Percentiles rank a stretch among this genome's conserved stretches.
These are phyloP conservation scores for Lepidurus arcticus DNA, from an alignment of 1,140 invertebrate genomes.

Conservation along the genomic window DNA sequence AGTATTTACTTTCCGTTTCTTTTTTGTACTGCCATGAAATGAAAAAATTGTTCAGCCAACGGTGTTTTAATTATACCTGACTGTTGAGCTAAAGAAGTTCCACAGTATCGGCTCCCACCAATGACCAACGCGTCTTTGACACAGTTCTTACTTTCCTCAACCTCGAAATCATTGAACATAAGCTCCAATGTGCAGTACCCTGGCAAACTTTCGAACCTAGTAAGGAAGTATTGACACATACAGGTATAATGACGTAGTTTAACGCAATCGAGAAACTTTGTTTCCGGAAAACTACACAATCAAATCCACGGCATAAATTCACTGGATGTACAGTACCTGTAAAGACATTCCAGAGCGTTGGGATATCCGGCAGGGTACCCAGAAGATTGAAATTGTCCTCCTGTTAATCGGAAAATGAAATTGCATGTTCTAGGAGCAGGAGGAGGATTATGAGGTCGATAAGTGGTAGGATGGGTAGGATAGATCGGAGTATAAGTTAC, in stretches of 20 bases:
- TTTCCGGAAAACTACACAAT: neutral
- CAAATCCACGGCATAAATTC: neutral
- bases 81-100: slow-evolving; percentile 36
- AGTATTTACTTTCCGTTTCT: neutral
- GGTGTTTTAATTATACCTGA: slow-evolving; percentile 31
- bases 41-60: slow-evolving; percentile 30
- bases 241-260: neutral
- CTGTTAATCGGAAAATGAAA: neutral
- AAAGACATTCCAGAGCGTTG: slow-evolving; percentile 27
- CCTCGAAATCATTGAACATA: slow-evolving; percentile 38
- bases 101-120: slow-evolving; percentile 37
- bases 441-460: slow-evolving; percentile 7
- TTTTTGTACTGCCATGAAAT: neutral
- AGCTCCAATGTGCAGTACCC: slow-evolving; percentile 37
- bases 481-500: neutral
- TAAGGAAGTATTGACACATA: neutral
- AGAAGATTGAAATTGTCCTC: slow-evolving; percentile 32
- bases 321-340: slow-evolving; percentile 29
- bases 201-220: slow-evolving; percentile 31
- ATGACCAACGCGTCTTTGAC: slow-evolving; percentile 37
- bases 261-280: neutral
- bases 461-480: slow-evolving; percentile 23
- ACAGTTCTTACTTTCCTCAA: slow-evolving; percentile 36
- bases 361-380: slow-evolving; percentile 37
- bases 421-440: slow-evolving; percentile 28